Base-by-base conservation (phyloP, 1,140 invertebrate genomes). In the Bombus waltoni region DNA sequence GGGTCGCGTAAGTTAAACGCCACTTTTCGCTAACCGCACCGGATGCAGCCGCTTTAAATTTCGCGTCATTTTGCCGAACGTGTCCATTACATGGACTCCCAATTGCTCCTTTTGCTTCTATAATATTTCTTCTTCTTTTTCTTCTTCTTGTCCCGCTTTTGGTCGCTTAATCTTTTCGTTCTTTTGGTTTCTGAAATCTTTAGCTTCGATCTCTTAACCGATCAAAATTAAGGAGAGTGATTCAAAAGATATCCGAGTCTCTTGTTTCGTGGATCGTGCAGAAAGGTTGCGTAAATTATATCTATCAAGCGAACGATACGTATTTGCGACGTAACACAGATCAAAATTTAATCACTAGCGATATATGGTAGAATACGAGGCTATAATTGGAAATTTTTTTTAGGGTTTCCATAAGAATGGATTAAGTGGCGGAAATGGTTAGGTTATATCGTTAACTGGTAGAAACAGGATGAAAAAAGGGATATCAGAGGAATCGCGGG, bases 1-100 rank as follows among this genome's bases (percentile, higher is more conserved):
- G 83, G 83, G 5, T 25, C 66, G 38, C 65, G 82, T 40, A 72
- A 62, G 76, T 80, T 79, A 65, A 80, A 80, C 83, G 83, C 32
- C 53, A 85, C 68, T 72, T 79, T 65, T 80, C 57, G 66, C 73
- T 80, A 40, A 80, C 65, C 74, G 32, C 35, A 22, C 38, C 35
- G 74, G 28, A 68, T 44, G 11, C 70, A 53, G 11, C 13, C 28
- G 80, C 42, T 84, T 79, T 47, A 59, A 84, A 84, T 72, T 80
- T n/a, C 53, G 22, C 2, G 32, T 35, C 47, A 32, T 25, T 38
- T 59, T 38, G 18, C 22, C 74, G 10, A 70, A 77, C 65, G 62
- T 78, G 73, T 83, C 53, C 82, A 75, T 82, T 82, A 66, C 8
- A 11, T 8, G 25, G 2, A 0, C 13, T 9, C 18, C 8, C 2